Conservation (phyloP, 92 coral and sea anemone genomes). For the Diadumene lineata region DNA sequence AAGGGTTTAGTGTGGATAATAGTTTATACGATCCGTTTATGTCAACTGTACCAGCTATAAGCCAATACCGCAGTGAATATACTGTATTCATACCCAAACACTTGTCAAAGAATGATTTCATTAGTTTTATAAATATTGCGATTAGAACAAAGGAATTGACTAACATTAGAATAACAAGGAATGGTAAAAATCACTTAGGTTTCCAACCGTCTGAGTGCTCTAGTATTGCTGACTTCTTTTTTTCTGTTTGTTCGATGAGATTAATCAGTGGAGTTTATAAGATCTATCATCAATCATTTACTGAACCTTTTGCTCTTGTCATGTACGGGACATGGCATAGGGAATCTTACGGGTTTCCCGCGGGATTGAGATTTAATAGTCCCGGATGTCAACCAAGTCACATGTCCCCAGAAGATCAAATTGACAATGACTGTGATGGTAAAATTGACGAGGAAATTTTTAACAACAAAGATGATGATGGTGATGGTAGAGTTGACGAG, state of each 20-base stretch:
- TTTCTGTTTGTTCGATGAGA: slow-evolving; percentile 10
- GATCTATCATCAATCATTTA: slow-evolving; percentile 46
- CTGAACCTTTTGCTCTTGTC: slow-evolving; percentile 48
- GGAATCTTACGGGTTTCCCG: slow-evolving; percentile 74
- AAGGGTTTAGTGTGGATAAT: slow-evolving; percentile 20
- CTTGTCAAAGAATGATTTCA: background rate
- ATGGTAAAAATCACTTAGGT: background rate
- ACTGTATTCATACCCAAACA: slow-evolving; percentile 48
- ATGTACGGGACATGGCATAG: slow-evolving; percentile 58
- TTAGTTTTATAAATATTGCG: slow-evolving; percentile 37
- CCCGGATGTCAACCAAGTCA: slow-evolving; percentile 13
- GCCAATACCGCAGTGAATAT: slow-evolving; percentile 73
- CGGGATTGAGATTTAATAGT: slow-evolving; percentile 44
- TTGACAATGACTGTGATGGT: slow-evolving; percentile 91
- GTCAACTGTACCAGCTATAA: slow-evolving; percentile 68
- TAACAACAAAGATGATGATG: slow-evolving; percentile 79
- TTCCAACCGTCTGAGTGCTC: slow-evolving; percentile 6
- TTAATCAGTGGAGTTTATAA: slow-evolving; percentile 38
- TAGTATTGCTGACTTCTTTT: background rate
- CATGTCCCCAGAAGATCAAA: slow-evolving; percentile 67
- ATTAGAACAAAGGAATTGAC: slow-evolving; percentile 26
- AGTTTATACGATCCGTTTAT: slow-evolving; percentile 64
- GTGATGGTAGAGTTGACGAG: slow-evolving; percentile 81
- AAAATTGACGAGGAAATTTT: slow-evolving; percentile 77
- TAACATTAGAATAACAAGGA: background rate